Percentiles rank a stretch among this genome's conserved stretches.
phyloP scores from a whole-genome alignment of 2,888 invertebrate genomes.

The Latrodectus elegans region DNA sequence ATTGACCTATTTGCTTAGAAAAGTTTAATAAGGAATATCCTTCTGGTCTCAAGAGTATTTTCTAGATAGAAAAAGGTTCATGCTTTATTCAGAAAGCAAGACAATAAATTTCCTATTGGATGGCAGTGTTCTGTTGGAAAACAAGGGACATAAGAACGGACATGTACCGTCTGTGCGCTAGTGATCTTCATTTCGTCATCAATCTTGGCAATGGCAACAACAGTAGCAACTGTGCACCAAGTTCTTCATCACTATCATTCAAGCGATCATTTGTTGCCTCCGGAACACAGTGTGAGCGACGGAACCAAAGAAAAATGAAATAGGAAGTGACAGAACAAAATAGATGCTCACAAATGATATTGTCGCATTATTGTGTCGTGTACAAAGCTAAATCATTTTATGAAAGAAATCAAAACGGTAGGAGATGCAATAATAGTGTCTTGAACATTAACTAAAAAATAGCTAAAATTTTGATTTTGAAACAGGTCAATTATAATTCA shows the following conservation, averaged over 20 bases:
- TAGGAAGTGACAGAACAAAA: slow-evolving; percentile 51
- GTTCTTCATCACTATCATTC: slow-evolving; percentile 67
- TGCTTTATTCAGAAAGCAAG: slow-evolving; percentile 10
- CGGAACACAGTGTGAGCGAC: slow-evolving; percentile 30
- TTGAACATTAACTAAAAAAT: too few species aligned
- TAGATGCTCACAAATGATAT: slow-evolving; percentile 53
- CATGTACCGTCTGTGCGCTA: slow-evolving; percentile 57
- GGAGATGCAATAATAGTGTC: too few species aligned
- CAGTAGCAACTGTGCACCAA: slow-evolving; percentile 39
- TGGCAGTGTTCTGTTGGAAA: slow-evolving; percentile 49
- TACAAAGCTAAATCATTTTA: background rate
- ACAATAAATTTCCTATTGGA: slow-evolving; percentile 46
- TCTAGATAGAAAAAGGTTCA: background rate
- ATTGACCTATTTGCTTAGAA: background rate
- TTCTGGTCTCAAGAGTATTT: background rate
- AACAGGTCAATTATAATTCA: too few species aligned
- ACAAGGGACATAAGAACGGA: slow-evolving; percentile 41
- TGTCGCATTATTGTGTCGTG: slow-evolving; percentile 43
- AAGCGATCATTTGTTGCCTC: slow-evolving; percentile 58
- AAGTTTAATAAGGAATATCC: background rate
- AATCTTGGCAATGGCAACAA: slow-evolving; percentile 58
- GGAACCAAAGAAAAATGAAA: slow-evolving; percentile 36
- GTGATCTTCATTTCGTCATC: slow-evolving; percentile 61
- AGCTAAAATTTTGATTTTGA: too few species aligned
- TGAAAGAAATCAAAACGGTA: too few species aligned